Percentiles rank a stretch among this genome's conserved stretches.
These are phyloP conservation scores for Galleria mellonella DNA, from an alignment of 1,140 invertebrate genomes.

Conservation along the genomic window DNA sequence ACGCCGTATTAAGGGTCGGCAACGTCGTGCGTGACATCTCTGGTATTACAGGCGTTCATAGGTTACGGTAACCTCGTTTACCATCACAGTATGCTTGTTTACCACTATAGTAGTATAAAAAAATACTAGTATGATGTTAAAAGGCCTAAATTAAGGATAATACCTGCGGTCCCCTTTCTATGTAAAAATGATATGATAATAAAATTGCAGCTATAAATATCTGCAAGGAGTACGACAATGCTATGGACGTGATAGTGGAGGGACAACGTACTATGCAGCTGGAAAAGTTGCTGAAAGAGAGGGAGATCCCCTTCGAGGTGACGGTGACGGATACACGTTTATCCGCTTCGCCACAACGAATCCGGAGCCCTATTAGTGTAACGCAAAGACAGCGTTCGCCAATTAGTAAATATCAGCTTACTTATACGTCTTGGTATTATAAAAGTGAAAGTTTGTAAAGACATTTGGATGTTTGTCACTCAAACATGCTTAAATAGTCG, in stretches of 20 bases:
- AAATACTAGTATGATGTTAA: too few species aligned
- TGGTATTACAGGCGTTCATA: too few species aligned
- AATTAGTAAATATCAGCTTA: slow-evolving; percentile 14
- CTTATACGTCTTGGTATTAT: too few species aligned
- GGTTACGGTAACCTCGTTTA: too few species aligned
- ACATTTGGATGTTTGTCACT: too few species aligned
- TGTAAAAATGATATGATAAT: background rate
- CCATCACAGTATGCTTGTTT: too few species aligned
- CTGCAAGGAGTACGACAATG: slow-evolving; percentile 23
- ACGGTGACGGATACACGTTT: slow-evolving; percentile 16
- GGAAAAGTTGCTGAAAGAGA: slow-evolving; percentile 39
- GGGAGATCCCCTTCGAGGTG: slow-evolving; percentile 43
- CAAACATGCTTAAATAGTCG: too few species aligned
- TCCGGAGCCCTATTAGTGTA: slow-evolving; percentile 4
- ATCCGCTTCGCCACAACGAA: slow-evolving; percentile 9
- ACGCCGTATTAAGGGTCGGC: too few species aligned
- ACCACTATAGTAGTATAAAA: too few species aligned
- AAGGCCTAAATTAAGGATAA: too few species aligned
- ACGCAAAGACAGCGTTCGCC: slow-evolving; percentile 21
- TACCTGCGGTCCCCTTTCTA: background rate
- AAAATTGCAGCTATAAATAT: slow-evolving; percentile 48
- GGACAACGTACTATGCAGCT: slow-evolving; percentile 33
- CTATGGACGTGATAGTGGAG: slow-evolving; percentile 47
- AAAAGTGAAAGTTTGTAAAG: too few species aligned
- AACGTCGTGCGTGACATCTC: too few species aligned